Evolutionary conservation across 1,140 invertebrate species (phyloP).

Genomic region (Leucophenga varia): DNA sequence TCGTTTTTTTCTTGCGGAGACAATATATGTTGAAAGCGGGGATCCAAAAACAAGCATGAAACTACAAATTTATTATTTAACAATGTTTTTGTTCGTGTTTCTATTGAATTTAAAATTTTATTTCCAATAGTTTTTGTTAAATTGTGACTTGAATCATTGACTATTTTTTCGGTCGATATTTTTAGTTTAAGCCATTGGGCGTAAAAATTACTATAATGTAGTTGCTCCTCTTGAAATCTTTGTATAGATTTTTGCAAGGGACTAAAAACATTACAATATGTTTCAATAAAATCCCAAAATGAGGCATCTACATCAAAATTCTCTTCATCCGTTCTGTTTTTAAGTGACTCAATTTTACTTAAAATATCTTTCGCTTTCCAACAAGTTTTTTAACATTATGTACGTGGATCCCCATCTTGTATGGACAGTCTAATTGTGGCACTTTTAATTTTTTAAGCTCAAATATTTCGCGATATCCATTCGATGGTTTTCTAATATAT

Average conservation of each 20-base stretch:
- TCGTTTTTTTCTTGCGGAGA: slow-evolving; percentile 7
- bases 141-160: slow-evolving; percentile 1
- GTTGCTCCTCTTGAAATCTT: slow-evolving; percentile 12
- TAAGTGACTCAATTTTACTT: slow-evolving; percentile 5
- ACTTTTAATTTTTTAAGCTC: slow-evolving; percentile 9
- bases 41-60: slow-evolving; percentile 14
- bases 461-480: slow-evolving; percentile 5
- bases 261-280: slow-evolving; percentile 3
- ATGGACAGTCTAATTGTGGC: slow-evolving; percentile 15
- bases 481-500: slow-evolving; percentile 10
- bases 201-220: slow-evolving; percentile 18
- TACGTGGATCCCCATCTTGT: slow-evolving; percentile 19
- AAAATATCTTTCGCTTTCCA: slow-evolving; percentile 7
- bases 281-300: slow-evolving; percentile 15
- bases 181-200: slow-evolving; percentile 13
- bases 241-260: slow-evolving; percentile 12
- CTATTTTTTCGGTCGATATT: slow-evolving; percentile 10
- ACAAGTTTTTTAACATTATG: slow-evolving; percentile 9
- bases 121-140: background rate
- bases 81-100: slow-evolving; percentile 6
- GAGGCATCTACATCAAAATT: slow-evolving; percentile 1
- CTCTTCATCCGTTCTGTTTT: slow-evolving; percentile 4
- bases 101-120: background rate
- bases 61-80: slow-evolving; percentile 8
- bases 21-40: slow-evolving; percentile 14